A percentile compares a stretch with the other conserved stretches of the same genome.
Evolutionary conservation across 2,113 vertebrate species (phyloP).

Genomic region (Atrichornis clamosus): DNA sequence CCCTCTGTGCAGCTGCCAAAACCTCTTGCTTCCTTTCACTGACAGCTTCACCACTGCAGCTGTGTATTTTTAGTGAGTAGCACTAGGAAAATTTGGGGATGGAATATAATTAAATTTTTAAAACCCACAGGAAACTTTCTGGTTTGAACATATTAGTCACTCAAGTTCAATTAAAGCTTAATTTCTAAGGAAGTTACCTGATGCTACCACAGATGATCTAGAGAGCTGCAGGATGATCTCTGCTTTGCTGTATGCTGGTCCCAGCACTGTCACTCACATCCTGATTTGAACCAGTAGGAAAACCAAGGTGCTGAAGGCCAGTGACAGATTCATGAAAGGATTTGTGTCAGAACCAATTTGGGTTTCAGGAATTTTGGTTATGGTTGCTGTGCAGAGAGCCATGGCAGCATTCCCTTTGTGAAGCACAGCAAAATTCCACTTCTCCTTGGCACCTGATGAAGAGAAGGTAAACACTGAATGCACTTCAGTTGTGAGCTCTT

Average conservation of each 20-base stretch:
- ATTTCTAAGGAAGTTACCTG: not conserved
- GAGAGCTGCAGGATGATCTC: not conserved
- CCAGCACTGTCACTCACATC: not conserved
- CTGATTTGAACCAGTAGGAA: not conserved
- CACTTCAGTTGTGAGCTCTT: not conserved
- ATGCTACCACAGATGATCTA: not conserved
- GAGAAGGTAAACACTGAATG: not conserved
- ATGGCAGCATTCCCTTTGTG: accelerated
- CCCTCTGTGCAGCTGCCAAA: constrained; percentile 53
- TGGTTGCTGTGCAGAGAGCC: not conserved
- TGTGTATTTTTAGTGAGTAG: constrained; percentile 53
- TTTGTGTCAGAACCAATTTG: not conserved
- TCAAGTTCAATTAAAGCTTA: not conserved
- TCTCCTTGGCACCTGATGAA: not conserved
- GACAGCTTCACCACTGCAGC: constrained; percentile 47
- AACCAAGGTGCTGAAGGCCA: not conserved
- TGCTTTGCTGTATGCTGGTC: not conserved
- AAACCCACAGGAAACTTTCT: constrained; percentile 36
- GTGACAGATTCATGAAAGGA: not conserved
- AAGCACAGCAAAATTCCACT: not conserved
- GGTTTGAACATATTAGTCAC: constrained; percentile 38
- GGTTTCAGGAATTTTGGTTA: not conserved
- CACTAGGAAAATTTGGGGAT: constrained; percentile 22
- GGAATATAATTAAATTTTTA: constrained; percentile 43
- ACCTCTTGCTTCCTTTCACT: constrained; percentile 40